These are phyloP conservation scores for Alligator sinensis DNA, from an alignment of 2,113 vertebrate genomes.

Conservation along the genomic window DNA sequence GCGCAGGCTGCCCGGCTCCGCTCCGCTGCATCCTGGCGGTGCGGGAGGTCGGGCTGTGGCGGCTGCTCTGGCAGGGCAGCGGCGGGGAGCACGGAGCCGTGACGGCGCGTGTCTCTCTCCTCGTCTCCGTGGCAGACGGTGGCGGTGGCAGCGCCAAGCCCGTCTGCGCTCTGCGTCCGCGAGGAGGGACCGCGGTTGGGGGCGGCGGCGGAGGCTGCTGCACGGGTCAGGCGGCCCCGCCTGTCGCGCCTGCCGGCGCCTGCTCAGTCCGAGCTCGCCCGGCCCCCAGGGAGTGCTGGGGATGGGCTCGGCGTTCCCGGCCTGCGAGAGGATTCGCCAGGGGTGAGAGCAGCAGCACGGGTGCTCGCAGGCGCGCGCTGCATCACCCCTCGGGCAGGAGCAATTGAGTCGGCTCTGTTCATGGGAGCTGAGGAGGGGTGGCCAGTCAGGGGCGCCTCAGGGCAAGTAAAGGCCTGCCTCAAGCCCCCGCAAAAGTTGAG, in stretches of 20 bases:
- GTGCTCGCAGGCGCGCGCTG: too few relatives aligned
- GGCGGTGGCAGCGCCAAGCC: conserved; percentile 72
- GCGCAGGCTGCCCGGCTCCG: neutral
- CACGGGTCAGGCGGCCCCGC: too few relatives aligned
- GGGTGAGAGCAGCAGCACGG: too few relatives aligned
- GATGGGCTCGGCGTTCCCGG: too few relatives aligned
- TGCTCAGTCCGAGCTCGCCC: too few relatives aligned
- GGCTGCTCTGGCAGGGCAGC: neutral
- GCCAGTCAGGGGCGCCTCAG: neutral
- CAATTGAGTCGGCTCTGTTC: too few relatives aligned
- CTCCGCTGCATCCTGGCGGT: neutral
- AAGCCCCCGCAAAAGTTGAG: rapidly evolving
- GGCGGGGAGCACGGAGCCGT: neutral
- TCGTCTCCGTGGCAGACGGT: conserved; percentile 80
- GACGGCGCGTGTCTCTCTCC: conserved; percentile 21
- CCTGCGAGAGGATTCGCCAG: too few relatives aligned
- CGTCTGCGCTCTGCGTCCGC: conserved; percentile 10
- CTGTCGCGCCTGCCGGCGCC: too few relatives aligned
- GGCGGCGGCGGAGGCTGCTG: neutral
- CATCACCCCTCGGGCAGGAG: too few relatives aligned
- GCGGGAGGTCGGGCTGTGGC: neutral
- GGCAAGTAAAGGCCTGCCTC: neutral
- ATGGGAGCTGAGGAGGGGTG: neutral
- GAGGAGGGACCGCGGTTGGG: neutral
- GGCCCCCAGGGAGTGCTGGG: too few relatives aligned